phyloP scores from a whole-genome alignment of 2,888 invertebrate genomes.

The Bellardia pandia region DNA sequence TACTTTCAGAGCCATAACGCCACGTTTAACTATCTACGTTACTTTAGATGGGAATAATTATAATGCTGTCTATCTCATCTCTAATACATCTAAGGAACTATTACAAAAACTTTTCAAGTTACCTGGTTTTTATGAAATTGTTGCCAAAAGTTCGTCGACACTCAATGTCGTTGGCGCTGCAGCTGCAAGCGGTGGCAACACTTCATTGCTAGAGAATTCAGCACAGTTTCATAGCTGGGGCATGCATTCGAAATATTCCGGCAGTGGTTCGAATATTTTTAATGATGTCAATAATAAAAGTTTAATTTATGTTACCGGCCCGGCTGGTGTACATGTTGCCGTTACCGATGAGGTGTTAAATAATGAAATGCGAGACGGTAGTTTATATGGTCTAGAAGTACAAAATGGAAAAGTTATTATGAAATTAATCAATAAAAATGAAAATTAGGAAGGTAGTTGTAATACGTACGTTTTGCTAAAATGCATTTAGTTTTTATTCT shows the following conservation, averaged over 20 bases:
- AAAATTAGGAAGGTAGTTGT: constrained; percentile 74
- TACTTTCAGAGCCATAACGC: constrained; percentile 87
- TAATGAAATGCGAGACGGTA: constrained; percentile 91
- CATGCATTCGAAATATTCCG: constrained; percentile 84
- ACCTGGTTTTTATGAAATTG: constrained; percentile 84
- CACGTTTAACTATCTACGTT: constrained; percentile 93
- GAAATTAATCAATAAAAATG: constrained; percentile 84
- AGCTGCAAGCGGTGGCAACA: constrained; percentile 56
- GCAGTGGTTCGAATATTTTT: constrained; percentile 84
- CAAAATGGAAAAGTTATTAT: constrained; percentile 85
- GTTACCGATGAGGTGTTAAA: constrained; percentile 94
- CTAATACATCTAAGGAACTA: constrained; percentile 88
- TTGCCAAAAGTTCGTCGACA: constrained; percentile 79
- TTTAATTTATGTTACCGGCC: constrained; percentile 91
- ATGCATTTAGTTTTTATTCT: constrained; percentile 15
- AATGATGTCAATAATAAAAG: constrained; percentile 84
- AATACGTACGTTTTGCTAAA: constrained; percentile 6
- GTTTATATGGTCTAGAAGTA: constrained; percentile 88
- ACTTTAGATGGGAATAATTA: constrained; percentile 89
- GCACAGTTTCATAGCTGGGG: constrained; percentile 78
- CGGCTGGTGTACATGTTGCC: constrained; percentile 92
- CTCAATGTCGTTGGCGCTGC: constrained; percentile 73
- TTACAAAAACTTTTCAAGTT: constrained; percentile 87
- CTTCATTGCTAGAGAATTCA: constrained; percentile 76
- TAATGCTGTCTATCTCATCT: constrained; percentile 92